These are phyloP conservation scores for Zenarchopterus dispar DNA, from an alignment of 2,797 vertebrate genomes.

Conservation along the genomic window DNA sequence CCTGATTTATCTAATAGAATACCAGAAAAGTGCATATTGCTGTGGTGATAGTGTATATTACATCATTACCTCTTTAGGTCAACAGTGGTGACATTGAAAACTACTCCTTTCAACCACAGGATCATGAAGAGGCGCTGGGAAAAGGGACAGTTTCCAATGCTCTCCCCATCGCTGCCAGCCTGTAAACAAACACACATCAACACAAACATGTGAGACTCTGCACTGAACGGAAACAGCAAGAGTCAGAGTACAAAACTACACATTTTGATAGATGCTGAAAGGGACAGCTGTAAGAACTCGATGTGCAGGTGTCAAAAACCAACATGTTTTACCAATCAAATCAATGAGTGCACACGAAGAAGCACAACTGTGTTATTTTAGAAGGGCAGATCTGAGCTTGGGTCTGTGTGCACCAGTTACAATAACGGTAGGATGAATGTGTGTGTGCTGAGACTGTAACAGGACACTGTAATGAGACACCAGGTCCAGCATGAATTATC, in stretches of 20 bases:
- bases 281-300: too few relatives aligned
- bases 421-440: constrained; percentile 1
- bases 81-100: constrained; percentile 96
- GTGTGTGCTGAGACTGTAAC: constrained; percentile 42
- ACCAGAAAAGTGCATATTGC: too few relatives aligned
- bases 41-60: too few relatives aligned
- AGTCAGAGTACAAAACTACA: too few relatives aligned
- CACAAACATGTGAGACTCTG: neutral
- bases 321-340: neutral
- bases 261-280: neutral
- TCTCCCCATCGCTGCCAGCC: constrained; percentile 96
- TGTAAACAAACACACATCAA: constrained; percentile 55
- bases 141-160: constrained; percentile 96
- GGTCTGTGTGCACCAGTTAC: constrained; percentile 11
- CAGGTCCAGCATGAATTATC: constrained; percentile 74
- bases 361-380: neutral
- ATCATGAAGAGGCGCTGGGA: constrained; percentile 98
- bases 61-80: constrained; percentile 90
- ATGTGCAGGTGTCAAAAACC: neutral
- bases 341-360: neutral
- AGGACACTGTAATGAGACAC: constrained; percentile 69
- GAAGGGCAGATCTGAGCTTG: neutral
- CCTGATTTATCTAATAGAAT: too few relatives aligned
- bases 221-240: neutral
- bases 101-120: constrained; percentile 96